Evolutionary conservation across 1,140 invertebrate species (phyloP), one percentile per base, ranked within the genome.

Genomic region (Spodoptera frugiperda): DNA sequence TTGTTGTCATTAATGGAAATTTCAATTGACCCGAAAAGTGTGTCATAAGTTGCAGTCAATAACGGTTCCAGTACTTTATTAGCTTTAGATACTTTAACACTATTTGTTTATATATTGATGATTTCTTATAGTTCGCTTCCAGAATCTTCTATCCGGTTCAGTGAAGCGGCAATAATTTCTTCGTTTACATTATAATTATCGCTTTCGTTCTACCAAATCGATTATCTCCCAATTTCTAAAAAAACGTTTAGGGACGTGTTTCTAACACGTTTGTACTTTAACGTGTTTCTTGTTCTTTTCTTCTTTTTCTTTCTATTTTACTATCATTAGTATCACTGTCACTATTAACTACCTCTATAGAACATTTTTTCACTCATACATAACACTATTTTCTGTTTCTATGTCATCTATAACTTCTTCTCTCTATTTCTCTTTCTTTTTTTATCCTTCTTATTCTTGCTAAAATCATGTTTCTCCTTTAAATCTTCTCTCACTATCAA

Each of bases 1-100:
- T 63, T 39, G 33, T 63, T 15, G 33, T 63, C 39, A 63, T 63
- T 63, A 63, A 44, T 10, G 59, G 6, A 33, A 44, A 63, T 63
- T 63, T 12, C 2, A 63, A 63, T 44, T 63, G 59, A 63, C 33
- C 59, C 59, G 15, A 46, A 44, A 12, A 25, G 5, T 9, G 33
- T 19, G n/a, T 17, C 25, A 61, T 15, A 44, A 63, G 33, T 44
- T 46, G 59, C 59, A 63, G 59, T 63, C 10, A 63, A 19, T 44
- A 33, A 5, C 44, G 33, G 12, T 44, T 14, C 14, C 54, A 14
- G 10, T 14, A 14, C 54, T 21, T 12, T 14, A n/a, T 8, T 14
- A 57, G 11, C n/a, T 63, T 15, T 44, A 8, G n/a, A 39, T 5
- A 1, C 9, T 8, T 33, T 21, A 9, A 8, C n/a, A 17, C 0